Percentiles rank a stretch among this genome's conserved stretches.
Evolutionary conservation across 2,797 vertebrate species (phyloP).

Genomic region (Hippoglossus hippoglossus): DNA sequence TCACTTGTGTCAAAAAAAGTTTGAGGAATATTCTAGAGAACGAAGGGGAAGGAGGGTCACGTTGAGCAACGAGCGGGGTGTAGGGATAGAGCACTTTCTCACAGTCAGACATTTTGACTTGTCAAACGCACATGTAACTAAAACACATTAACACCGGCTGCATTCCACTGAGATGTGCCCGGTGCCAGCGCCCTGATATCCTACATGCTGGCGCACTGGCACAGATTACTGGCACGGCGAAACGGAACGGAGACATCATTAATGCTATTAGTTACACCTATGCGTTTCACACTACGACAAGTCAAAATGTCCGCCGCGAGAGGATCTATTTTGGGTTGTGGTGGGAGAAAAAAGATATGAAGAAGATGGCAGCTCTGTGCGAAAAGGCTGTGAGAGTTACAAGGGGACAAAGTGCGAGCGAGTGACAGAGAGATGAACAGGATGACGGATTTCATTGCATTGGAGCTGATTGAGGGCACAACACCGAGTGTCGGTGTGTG

Average conservation of each 20-base stretch:
- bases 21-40: not conserved
- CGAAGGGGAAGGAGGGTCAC: not conserved
- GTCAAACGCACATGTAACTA: slow-evolving; percentile 17
- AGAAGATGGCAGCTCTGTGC: slow-evolving; percentile 15
- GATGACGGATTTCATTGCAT: slow-evolving; percentile 62
- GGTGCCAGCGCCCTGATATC: slow-evolving; percentile 24
- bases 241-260: slow-evolving; percentile 46
- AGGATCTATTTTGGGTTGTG: not conserved
- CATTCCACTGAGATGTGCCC: slow-evolving; percentile 11
- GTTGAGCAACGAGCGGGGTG: not conserved
- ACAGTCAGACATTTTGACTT: slow-evolving; percentile 15
- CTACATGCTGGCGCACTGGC: slow-evolving; percentile 37
- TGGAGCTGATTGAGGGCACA: slow-evolving; percentile 54
- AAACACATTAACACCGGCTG: slow-evolving; percentile 24
- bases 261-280: slow-evolving; percentile 55
- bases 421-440: slow-evolving; percentile 7
- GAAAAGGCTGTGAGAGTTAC: not conserved
- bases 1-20: slow-evolving; percentile 3
- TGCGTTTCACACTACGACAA: slow-evolving; percentile 25
- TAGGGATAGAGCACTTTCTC: not conserved
- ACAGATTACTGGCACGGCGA: slow-evolving; percentile 31
- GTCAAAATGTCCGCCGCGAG: slow-evolving; percentile 31
- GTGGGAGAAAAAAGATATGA: not conserved
- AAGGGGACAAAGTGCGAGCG: not conserved
- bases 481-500: slow-evolving; percentile 32